Evolutionary conservation across 2,888 invertebrate species (phyloP), one percentile per base, ranked within the genome.

Genomic region (Reticulitermes lucifugus): DNA sequence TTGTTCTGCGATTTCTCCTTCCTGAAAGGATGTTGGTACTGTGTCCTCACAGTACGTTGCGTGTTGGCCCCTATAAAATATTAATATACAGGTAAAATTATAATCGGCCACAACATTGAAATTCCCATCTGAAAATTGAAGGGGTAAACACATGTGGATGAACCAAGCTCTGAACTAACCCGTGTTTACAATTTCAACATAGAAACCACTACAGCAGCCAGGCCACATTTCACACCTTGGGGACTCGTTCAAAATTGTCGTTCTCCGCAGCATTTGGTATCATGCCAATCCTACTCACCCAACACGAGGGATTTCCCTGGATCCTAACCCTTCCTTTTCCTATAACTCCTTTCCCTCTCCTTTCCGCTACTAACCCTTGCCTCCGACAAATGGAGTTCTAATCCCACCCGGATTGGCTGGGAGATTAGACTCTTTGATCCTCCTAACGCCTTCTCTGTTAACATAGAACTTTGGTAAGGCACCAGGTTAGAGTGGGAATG

Each of bases 321-420:
- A 25, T n/a, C 55, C 55, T 55, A 55, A 55, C 14, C 18, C 55
- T 55, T 55, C 55, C 55, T 55, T 55, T 55, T 55, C 71, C 71
- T 71, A 25, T 71, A 25, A 25, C 71, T 71, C 71, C 79, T 79
- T 35, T 10, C 43, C 51, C 51, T 43, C 46, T 43, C 25, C 77
- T 43, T 43, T 43, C n/a, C 77, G 22, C 65, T 65, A 25, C 65
- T n/a, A 65, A 65, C n/a, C 65, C 60, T 21, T 80, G 41, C 81
- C 59, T 35, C 55, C 81, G 70, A 81, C 81, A 81, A 81, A 81
- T 81, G 81, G 81, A 60, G 81, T 43, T 81, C 81, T 81, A 81
- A 81, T 81, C 70, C 81, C 81, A n/a, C 81, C 22, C 81, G 81
- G 81, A 81, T 81, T 81, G 65, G 81, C 65, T 81, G 18, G 41